Percentiles rank a stretch among this genome's conserved stretches.
These are phyloP conservation scores for Bombyx huttoni DNA, from an alignment of 2,888 invertebrate species.

Conservation along the genomic window DNA sequence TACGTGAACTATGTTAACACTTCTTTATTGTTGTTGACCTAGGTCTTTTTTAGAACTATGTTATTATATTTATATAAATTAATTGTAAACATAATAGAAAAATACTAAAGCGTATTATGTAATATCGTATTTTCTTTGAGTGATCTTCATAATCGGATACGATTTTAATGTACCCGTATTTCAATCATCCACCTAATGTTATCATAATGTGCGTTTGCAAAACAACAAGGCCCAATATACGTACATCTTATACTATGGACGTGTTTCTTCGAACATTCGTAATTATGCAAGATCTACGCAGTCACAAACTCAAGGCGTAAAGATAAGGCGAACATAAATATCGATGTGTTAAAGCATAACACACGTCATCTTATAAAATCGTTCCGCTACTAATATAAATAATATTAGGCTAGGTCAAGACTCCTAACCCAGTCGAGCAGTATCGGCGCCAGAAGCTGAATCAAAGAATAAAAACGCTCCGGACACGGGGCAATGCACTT, in stretches of 20 bases:
- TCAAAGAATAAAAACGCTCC: constrained; percentile 29
- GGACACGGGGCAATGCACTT: constrained; percentile 58
- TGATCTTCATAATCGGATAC: not conserved
- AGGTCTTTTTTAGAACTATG: too few species aligned
- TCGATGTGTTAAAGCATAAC: constrained; percentile 4
- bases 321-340: not conserved
- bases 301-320: not conserved
- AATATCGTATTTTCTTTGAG: not conserved
- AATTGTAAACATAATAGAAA: too few species aligned
- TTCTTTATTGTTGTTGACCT: too few species aligned
- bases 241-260: not conserved
- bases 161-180: not conserved
- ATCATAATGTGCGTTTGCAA: not conserved
- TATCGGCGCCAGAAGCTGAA: constrained; percentile 36
- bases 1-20: too few species aligned
- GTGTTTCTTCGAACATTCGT: not conserved
- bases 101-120: too few species aligned
- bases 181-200: not conserved
- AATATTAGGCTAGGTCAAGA: constrained; percentile 66
- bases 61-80: too few species aligned
- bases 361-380: constrained; percentile 10
- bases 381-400: constrained; percentile 37
- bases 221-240: not conserved
- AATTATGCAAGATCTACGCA: constrained; percentile 1
- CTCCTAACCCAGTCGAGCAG: constrained; percentile 55